phyloP scores from a whole-genome alignment of 1,140 invertebrate genomes.

The Pseudachorutes palmiensis region DNA sequence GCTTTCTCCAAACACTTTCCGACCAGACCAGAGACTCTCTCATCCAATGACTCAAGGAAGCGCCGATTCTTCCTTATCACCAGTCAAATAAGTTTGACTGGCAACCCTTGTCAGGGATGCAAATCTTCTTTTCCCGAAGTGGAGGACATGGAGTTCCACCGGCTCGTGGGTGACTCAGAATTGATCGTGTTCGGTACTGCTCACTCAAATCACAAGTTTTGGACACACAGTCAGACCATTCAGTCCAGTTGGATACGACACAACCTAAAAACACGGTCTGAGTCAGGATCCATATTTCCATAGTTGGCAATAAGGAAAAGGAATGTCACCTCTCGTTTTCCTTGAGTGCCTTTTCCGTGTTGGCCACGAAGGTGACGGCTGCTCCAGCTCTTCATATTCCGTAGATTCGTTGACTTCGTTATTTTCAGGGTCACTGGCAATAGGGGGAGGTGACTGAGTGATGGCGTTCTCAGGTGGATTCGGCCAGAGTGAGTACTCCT shows the following conservation, averaged over 20 bases:
- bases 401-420: no score
- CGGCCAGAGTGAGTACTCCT: constrained; percentile 33
- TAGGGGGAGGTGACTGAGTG: no score
- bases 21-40: no score
- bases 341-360: no score
- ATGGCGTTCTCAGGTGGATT: background rate
- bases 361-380: no score
- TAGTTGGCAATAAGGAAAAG: no score
- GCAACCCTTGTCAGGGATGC: constrained; percentile 30
- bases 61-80: constrained; percentile 8
- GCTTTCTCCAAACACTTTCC: no score
- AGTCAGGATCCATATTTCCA: no score
- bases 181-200: constrained; percentile 41
- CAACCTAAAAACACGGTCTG: constrained; percentile 41
- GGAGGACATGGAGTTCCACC: constrained; percentile 29
- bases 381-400: no score
- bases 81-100: constrained; percentile 34
- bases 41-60: no score
- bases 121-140: constrained; percentile 33
- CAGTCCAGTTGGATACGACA: constrained; percentile 41
- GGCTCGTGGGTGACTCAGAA: constrained; percentile 25
- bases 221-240: constrained; percentile 46
- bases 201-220: constrained; percentile 47
- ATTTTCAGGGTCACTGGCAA: no score
- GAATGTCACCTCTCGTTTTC: no score